phyloP scores from a whole-genome alignment of 2,113 vertebrate species.

The Callospermophilus lateralis region DNA sequence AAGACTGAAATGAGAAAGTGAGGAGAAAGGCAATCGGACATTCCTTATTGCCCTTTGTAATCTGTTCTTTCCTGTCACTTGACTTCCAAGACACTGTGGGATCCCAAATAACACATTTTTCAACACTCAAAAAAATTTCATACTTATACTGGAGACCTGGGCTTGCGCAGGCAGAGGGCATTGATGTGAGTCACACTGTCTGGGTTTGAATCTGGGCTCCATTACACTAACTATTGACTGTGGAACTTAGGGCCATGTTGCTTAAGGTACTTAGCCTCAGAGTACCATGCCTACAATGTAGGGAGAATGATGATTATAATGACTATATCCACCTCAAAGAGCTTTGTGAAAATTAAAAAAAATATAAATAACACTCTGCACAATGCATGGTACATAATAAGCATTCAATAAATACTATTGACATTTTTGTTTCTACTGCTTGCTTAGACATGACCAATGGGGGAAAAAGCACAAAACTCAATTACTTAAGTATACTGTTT shows the following conservation, averaged over 20 bases:
- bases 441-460: not conserved
- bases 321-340: not conserved
- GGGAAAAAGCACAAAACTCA: conserved; percentile 31
- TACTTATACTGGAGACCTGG: not conserved
- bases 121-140: not conserved
- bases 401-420: not conserved
- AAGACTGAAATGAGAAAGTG: not conserved
- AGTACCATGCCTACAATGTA: not conserved
- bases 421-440: not conserved
- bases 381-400: not conserved
- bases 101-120: not conserved
- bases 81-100: not conserved
- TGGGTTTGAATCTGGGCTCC: not conserved
- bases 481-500: not conserved
- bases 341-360: not conserved
- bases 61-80: not conserved
- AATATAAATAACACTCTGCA: not conserved
- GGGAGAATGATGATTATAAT: not conserved
- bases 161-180: not conserved
- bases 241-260: not conserved
- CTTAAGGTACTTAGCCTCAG: not conserved
- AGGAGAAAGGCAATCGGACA: not conserved
- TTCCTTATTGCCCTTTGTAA: not conserved
- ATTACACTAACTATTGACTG: not conserved
- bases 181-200: not conserved